phyloP scores from a whole-genome alignment of 2,888 invertebrate species.

The Hemithea aestivaria region DNA sequence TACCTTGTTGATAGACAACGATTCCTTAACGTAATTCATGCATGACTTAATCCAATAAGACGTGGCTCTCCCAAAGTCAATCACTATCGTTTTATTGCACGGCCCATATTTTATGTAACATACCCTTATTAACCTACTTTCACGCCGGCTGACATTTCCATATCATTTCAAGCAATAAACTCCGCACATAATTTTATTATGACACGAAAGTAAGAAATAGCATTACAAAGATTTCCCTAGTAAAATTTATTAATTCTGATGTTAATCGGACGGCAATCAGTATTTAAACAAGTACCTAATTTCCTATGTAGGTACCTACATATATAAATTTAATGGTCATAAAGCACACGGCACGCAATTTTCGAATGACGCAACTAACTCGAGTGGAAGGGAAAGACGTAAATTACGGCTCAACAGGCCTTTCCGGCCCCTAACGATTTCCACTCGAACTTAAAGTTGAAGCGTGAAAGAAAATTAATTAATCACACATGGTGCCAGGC shows the following conservation, averaged over 20 bases:
- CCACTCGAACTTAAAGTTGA: slow-evolving; percentile 62
- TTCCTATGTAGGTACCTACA: slow-evolving; percentile 59
- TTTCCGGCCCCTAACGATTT: slow-evolving; percentile 72
- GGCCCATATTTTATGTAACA: slow-evolving; percentile 26
- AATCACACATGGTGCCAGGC: slow-evolving; percentile 58
- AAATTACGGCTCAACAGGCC: slow-evolving; percentile 74
- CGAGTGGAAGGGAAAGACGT: slow-evolving; percentile 62
- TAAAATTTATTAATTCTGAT: slow-evolving; percentile 53
- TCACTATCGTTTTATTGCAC: slow-evolving; percentile 30
- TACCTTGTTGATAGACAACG: too few relatives aligned
- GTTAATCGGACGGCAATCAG: slow-evolving; percentile 58
- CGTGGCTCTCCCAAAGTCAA: slow-evolving; percentile 24
- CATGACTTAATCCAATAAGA: slow-evolving; percentile 23
- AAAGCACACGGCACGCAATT: slow-evolving; percentile 63
- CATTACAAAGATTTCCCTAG: slow-evolving; percentile 29
- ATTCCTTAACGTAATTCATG: slow-evolving; percentile 9
- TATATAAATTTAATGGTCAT: slow-evolving; percentile 70
- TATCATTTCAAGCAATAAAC: slow-evolving; percentile 22
- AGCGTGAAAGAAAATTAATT: slow-evolving; percentile 75
- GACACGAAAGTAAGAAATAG: slow-evolving; percentile 18
- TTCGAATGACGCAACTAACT: slow-evolving; percentile 65
- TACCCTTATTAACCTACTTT: slow-evolving; percentile 29
- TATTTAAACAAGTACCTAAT: slow-evolving; percentile 68
- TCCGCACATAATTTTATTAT: slow-evolving; percentile 21
- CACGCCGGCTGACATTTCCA: slow-evolving; percentile 21